Evolutionary conservation across 1,140 invertebrate species (phyloP).

Genomic region (Saccostrea cuccullata): DNA sequence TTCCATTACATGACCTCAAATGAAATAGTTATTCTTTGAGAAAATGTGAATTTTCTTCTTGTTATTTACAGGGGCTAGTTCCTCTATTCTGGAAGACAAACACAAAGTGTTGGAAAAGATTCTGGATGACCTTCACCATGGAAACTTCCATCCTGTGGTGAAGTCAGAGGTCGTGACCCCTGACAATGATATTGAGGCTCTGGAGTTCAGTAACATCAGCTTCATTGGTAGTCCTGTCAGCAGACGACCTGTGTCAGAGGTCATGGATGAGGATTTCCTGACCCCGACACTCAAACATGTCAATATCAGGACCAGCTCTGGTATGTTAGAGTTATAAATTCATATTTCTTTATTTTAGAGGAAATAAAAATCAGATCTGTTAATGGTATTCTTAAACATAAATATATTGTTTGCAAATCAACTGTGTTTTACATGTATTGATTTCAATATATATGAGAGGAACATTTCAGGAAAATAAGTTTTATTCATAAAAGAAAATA

Average conservation of each 20-base stretch:
- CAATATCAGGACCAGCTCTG: slow-evolving; percentile 62
- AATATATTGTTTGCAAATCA: too few species aligned
- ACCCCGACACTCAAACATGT: slow-evolving; percentile 37
- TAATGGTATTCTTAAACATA: too few species aligned
- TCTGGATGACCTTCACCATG: slow-evolving; percentile 66
- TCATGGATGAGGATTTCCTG: slow-evolving; percentile 61
- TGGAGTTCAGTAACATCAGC: slow-evolving; percentile 68
- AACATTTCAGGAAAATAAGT: too few species aligned
- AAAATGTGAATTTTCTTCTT: not conserved
- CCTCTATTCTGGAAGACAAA: slow-evolving; percentile 67
- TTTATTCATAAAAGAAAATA: too few species aligned
- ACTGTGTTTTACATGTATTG: too few species aligned
- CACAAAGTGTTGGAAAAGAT: slow-evolving; percentile 64
- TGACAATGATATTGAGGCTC: slow-evolving; percentile 55
- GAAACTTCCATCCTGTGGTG: slow-evolving; percentile 64
- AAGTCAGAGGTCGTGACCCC: slow-evolving; percentile 48
- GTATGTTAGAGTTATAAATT: slow-evolving; percentile 12
- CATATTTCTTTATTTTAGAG: too few species aligned
- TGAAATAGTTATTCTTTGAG: too few species aligned
- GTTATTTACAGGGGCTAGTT: slow-evolving; percentile 64
- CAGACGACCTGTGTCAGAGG: slow-evolving; percentile 57
- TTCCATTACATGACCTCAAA: too few species aligned
- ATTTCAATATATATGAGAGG: too few species aligned
- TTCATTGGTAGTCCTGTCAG: slow-evolving; percentile 66
- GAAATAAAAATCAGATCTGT: too few species aligned